Conservation (phyloP, 2,888 invertebrate species). For the Acleris cristana region DNA sequence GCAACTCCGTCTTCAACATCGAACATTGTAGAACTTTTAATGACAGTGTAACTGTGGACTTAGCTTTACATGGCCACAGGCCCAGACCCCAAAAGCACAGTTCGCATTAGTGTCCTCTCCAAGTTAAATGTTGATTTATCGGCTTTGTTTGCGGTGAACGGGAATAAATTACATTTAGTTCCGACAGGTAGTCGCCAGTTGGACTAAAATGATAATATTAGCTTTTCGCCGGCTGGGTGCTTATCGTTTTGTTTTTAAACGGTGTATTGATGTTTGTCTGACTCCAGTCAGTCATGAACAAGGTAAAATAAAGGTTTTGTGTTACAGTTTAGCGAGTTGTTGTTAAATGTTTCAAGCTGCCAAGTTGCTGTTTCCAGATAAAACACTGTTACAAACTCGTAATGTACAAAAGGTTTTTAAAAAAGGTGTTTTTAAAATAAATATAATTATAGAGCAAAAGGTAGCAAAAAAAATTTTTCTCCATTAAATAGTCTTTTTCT, state of each 20-base stretch:
- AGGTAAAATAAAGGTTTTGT: no score
- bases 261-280: neutral
- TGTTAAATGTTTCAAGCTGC: no score
- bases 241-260: slow-evolving; percentile 2
- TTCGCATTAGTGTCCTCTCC: slow-evolving; percentile 13
- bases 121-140: slow-evolving; percentile 31
- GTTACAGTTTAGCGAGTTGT: no score
- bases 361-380: no score
- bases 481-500: no score
- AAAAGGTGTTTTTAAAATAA: no score
- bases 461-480: no score
- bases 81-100: neutral
- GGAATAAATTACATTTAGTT: slow-evolving; percentile 28
- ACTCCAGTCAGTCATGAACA: no score
- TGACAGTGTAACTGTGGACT: neutral
- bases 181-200: slow-evolving; percentile 21
- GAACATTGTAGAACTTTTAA: neutral
- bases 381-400: no score
- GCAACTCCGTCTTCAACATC: no score
- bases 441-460: no score
- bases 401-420: no score
- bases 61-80: slow-evolving; percentile 5
- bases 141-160: slow-evolving; percentile 21
- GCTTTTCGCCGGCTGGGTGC: neutral
- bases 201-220: slow-evolving; percentile 11